Base-by-base conservation (phyloP, 1,140 invertebrate species). In the Homalodisca vitripennis region DNA sequence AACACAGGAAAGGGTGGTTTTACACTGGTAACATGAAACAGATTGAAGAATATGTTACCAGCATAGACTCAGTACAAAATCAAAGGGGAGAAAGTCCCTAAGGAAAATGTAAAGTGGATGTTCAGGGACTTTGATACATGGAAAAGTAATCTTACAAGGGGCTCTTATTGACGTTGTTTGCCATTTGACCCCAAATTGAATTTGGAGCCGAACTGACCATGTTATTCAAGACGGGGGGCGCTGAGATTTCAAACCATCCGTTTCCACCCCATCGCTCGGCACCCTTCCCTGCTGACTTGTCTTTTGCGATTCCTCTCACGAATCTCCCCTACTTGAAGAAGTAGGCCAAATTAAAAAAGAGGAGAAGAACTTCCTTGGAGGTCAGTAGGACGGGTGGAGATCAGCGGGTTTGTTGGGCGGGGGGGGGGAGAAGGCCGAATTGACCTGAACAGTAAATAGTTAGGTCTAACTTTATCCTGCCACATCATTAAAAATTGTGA, bases 161-260 rank as follows among this genome's bases (percentile, higher is more conserved):
- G 55, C 22, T 60, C 27, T 26, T 6, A 60, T 27, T 6, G 55
- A 60, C 2, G 55, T 26, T 22, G 29, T 60, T 60, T 60, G 55
- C 55, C 24, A 13, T 60, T 60, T 60, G 55, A 60, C 55, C 55
- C 55, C 55, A 60, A 60, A 60, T 60, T 60, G 55, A 60, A 60
- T 60, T 60, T 26, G 14, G 24, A 60, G 29, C 55, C 27, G 24
- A 60, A 60, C 55, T 60, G 55, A 60, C 55, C 55, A 60, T 60
- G 22, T 60, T 60, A 60, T 41, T 60, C 55, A 60, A 60, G 55
- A 60, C 14, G 55, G 55, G 55, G 14, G 55, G 24, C 14, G 34
- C 14, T 51, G 48, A 6, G 48, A 51, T 30, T 53, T 60, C 24
- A 60, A 30, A 60, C 55, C 24, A 26, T 60, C 55, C 55, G 24